These are phyloP conservation scores for Lepus timidus DNA, from an alignment of 2,113 vertebrate genomes.

Conservation along the genomic window DNA sequence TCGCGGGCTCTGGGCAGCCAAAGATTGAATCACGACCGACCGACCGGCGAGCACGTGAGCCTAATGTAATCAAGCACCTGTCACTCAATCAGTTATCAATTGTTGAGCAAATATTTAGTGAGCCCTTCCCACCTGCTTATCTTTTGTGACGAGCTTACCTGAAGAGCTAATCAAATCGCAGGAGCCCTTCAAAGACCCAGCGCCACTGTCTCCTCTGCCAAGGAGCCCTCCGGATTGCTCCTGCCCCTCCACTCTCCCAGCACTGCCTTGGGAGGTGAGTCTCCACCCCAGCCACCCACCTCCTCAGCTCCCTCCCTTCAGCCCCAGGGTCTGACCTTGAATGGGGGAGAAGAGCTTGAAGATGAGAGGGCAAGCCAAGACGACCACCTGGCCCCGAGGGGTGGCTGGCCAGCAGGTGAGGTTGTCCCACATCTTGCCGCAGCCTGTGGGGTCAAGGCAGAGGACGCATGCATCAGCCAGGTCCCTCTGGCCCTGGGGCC, in stretches of 20 bases:
- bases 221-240: background rate
- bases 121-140: constrained; percentile 59
- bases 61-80: background rate
- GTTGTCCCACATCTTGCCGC: constrained; percentile 94
- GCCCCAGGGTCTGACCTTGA: constrained; percentile 84
- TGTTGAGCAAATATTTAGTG: constrained; percentile 67
- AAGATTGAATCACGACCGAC: background rate
- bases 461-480: background rate
- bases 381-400: constrained; percentile 90
- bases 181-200: background rate
- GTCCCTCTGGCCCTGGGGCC: background rate
- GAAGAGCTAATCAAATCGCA: constrained; percentile 54
- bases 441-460: constrained; percentile 87
- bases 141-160: background rate
- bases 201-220: background rate
- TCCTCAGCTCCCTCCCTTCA: background rate
- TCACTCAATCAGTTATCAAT: constrained; percentile 62
- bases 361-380: constrained; percentile 91
- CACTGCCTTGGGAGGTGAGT: background rate
- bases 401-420: constrained; percentile 95
- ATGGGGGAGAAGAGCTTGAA: constrained; percentile 91
- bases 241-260: background rate
- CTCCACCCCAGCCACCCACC: background rate
- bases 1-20: background rate
- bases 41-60: background rate